Base-by-base conservation (phyloP, 2,113 vertebrate species). In the Zosterops hypoxanthus region DNA sequence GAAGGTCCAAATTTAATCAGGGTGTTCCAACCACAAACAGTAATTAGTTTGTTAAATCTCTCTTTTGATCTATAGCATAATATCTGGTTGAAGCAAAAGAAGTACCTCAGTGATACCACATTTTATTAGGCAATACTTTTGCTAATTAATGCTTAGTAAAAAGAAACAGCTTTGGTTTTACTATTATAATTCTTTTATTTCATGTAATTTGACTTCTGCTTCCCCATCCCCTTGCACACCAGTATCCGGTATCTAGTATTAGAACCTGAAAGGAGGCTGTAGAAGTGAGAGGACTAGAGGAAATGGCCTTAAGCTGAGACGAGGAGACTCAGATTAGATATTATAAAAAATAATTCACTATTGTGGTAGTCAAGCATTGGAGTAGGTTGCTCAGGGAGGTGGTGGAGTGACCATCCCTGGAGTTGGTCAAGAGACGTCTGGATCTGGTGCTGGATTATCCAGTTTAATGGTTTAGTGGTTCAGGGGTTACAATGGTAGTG, bases 1-100 rank as follows among this genome's bases (percentile, higher is more conserved):
- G 79, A 59, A 86, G 33, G 31, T 85, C 12, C 42, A 83, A n/a
- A 75, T 93, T 57, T 86, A 83, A 73, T 83, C 29, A 69, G 69
- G 60, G 6, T 70, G 39, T 88, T 92, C 18, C 16, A 80, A 41
- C 26, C 25, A 49, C 50, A 88, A 50, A 55, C 33, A 93, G 3
- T 47, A 52, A 78, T 91, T 93, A 76, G 31, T 72, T 72, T 50
- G 26, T 72, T 90, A 71, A 85, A 77, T 91, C 36, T 93, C 42
- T 86, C 63, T 90, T 59, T 88, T 92, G 64, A 93, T 91, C 63
- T 86, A 9, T 29, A 52, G 24, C 8, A 3, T 88, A 68, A 41
- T 80, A 66, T 6, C 31, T 66, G 68, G 68, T 73, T 92, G 39
- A 61, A 63, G 69, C 52, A 72, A 68, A 92, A 70, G 25, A 66